Base-by-base conservation (phyloP, 1,140 invertebrate genomes). In the Drosophila ironensis region DNA sequence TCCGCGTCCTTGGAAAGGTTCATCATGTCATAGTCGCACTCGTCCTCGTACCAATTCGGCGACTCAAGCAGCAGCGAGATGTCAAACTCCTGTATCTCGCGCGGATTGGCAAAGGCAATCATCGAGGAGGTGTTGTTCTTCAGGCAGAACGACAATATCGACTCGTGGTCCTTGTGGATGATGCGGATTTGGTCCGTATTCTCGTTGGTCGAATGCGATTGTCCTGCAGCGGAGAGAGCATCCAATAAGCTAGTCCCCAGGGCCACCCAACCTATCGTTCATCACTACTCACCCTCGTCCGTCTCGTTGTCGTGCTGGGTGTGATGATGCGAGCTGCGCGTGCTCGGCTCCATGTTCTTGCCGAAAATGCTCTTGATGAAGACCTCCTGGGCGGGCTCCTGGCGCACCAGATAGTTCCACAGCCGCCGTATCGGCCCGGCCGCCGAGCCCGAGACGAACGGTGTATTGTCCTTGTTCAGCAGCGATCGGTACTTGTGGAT, bases 81-180 rank as follows among this genome's bases (percentile, higher is more conserved):
- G 91, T 99, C 97, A 92, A 99, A 95, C 91, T 99, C 98, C 91
- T 99, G 97, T 8, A 99, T 94, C 91, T 99, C 98, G 54, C 98
- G 94, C 1, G 97, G 97, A 57, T 98, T 99, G 8, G 98, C 96
- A 63, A 99, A 91, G 4, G 97, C 96, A 71, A 99, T 94, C 52
- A 96, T 91, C 24, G 94, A 96, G 30, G 84, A 76, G 75, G 73
- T 91, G 90, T 96, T 96, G 91, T 95, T 94, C 92, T 98, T 99
- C 35, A 99, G 92, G 87, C 97, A 98, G 92, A 99, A 99, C 24
- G 98, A 96, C 68, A 97, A 95, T 63, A 99, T 99, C 52, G 97
- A 97, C 90, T 99, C 98, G 92, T 99, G 98, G 89, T 99, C 98
- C 91, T 99, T 99, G 90, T 99, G 98, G 61, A 99, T 98, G 63